Evolutionary conservation across 2,113 vertebrate genomes (phyloP).

Genomic region (Noctilio leporinus): DNA sequence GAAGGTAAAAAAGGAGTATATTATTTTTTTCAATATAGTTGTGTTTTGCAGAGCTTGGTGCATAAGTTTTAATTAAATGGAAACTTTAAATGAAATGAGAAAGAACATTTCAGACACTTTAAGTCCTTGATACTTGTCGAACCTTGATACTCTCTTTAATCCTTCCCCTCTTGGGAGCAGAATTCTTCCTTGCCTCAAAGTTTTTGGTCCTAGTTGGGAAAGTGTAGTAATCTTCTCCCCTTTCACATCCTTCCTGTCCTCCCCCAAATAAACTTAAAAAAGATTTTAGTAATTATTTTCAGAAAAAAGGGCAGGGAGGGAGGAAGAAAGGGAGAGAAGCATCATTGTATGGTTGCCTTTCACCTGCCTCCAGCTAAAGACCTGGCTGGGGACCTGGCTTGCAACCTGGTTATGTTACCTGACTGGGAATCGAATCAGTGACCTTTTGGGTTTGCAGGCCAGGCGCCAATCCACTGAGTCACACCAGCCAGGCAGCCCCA

Average conservation of each 20-base stretch:
- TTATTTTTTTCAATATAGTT: conserved; percentile 28
- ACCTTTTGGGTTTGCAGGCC: no score
- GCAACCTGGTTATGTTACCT: no score
- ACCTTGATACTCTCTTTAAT: conserved; percentile 12
- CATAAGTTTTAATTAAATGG: conserved; percentile 19
- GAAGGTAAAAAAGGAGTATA: neutral
- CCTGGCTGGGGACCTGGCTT: no score
- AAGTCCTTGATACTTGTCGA: conserved; percentile 23
- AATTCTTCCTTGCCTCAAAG: conserved; percentile 11
- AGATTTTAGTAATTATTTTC: no score
- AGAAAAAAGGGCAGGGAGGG: no score
- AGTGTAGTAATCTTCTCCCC: neutral
- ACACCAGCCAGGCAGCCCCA: no score
- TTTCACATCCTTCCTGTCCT: neutral
- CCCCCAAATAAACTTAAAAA: no score
- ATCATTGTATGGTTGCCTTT: no score
- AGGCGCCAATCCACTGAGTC: no score
- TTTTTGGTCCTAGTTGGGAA: neutral
- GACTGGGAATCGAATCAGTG: no score
- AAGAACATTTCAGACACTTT: conserved; percentile 29
- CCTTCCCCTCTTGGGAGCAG: neutral
- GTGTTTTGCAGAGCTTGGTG: conserved; percentile 11
- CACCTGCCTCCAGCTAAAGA: no score
- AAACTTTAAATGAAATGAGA: conserved; percentile 5
- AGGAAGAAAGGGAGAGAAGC: no score